Conservation (phyloP, 2,888 invertebrate species). For the Agonopterix subpropinquella region DNA sequence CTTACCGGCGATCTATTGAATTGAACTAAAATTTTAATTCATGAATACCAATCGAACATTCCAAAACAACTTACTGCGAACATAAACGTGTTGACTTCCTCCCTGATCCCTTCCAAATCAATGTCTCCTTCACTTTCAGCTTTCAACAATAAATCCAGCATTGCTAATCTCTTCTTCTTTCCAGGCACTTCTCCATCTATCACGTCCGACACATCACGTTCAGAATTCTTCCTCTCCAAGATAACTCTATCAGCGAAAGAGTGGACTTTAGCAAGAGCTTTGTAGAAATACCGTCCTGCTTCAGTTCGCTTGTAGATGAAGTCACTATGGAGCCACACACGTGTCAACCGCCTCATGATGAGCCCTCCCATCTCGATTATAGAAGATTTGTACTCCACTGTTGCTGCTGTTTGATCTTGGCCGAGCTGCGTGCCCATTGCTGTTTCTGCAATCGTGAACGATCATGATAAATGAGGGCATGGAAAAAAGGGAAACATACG, state of each 20-base stretch:
- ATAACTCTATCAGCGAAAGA: conserved; percentile 75
- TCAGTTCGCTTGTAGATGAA: conserved; percentile 61
- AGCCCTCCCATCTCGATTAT: conserved; percentile 52
- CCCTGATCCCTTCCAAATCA: conserved; percentile 77
- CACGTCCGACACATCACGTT: not conserved
- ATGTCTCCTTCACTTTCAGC: conserved; percentile 75
- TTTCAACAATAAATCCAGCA: conserved; percentile 79
- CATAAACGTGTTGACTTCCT: conserved; percentile 86
- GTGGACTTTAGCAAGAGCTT: conserved; percentile 62
- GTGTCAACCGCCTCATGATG: conserved; percentile 36
- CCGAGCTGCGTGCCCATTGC: conserved; percentile 79
- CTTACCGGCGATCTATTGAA: too few relatives aligned
- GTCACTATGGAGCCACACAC: conserved; percentile 75
- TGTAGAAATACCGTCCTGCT: conserved; percentile 61
- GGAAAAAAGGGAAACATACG: too few relatives aligned
- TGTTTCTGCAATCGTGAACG: conserved; percentile 45
- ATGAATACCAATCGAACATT: not conserved
- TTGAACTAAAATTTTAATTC: too few relatives aligned
- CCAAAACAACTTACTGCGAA: conserved; percentile 60
- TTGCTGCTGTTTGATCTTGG: conserved; percentile 42
- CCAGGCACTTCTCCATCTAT: conserved; percentile 15
- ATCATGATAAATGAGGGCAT: too few relatives aligned
- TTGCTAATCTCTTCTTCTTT: conserved; percentile 72
- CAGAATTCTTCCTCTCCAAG: conserved; percentile 45
- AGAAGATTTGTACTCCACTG: conserved; percentile 66